A percentile compares a stretch with the other conserved stretches of the same genome.
Conservation (phyloP, 2,888 invertebrate species). For the Camptogramma bilineatum region DNA sequence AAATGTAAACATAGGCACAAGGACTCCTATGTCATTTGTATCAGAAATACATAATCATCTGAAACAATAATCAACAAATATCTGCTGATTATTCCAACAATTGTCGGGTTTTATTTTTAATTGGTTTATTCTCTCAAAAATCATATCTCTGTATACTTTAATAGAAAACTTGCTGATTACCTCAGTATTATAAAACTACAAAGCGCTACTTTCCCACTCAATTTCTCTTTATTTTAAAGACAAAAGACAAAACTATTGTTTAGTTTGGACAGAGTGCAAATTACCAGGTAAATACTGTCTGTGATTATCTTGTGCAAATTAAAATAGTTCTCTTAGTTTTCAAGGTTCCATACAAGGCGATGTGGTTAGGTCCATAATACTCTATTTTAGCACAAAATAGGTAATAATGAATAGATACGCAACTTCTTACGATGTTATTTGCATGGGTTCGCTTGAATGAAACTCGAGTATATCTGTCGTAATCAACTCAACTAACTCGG, state of each 20-base stretch:
- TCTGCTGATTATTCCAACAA: no score
- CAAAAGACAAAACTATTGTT: slow-evolving; percentile 29
- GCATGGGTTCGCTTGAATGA: not conserved
- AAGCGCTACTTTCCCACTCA: slow-evolving; percentile 7
- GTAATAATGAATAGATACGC: slow-evolving; percentile 15
- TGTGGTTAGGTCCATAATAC: slow-evolving; percentile 54
- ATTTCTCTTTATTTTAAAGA: slow-evolving; percentile 23
- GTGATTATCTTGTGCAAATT: slow-evolving; percentile 35
- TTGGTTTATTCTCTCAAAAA: no score
- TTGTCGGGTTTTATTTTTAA: no score
- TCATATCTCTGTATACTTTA: no score
- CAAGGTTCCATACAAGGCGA: slow-evolving; percentile 64
- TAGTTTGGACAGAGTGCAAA: slow-evolving; percentile 23
- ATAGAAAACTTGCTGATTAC: not conserved
- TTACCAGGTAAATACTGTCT: slow-evolving; percentile 30
- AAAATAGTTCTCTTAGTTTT: slow-evolving; percentile 41
- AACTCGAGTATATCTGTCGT: no score
- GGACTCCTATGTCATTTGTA: no score
- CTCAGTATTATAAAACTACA: not conserved
- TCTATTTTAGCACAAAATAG: slow-evolving; percentile 3
- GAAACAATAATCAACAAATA: no score
- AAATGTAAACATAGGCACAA: no score
- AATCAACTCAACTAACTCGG: no score
- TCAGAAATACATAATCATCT: no score
- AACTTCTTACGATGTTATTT: not conserved